phyloP scores from a whole-genome alignment of 2,797 vertebrate genomes.

The Crenichthys baileyi region DNA sequence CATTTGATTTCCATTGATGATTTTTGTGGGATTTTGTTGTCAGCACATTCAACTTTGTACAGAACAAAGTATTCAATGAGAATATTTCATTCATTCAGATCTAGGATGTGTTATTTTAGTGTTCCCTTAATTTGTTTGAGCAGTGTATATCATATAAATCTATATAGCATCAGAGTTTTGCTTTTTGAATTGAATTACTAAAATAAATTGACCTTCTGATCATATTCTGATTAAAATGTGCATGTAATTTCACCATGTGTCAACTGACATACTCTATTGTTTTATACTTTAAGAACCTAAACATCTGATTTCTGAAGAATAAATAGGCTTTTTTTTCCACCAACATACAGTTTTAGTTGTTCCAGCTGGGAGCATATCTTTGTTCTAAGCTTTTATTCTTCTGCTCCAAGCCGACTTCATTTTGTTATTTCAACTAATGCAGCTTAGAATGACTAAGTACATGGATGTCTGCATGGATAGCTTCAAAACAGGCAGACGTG shows the following conservation, averaged over 20 bases:
- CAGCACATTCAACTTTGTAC: no score
- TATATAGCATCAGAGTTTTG: neutral
- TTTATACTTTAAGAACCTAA: neutral
- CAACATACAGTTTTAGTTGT: neutral
- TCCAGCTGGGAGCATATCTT: slow-evolving; percentile 10
- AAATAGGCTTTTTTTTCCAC: neutral
- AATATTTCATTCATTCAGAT: no score
- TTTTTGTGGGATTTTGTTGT: no score
- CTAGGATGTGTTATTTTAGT: no score
- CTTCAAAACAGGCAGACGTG: slow-evolving; percentile 9
- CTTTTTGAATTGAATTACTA: neutral
- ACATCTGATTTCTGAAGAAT: neutral
- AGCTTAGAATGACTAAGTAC: neutral
- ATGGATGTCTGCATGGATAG: slow-evolving; percentile 13
- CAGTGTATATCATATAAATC: neutral
- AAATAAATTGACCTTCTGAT: neutral
- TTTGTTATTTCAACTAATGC: slow-evolving; percentile 10
- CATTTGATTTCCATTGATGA: no score
- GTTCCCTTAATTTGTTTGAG: no score
- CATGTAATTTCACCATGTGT: neutral
- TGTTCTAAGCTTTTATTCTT: neutral
- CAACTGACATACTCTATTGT: neutral
- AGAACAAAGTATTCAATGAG: no score
- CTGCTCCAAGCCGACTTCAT: slow-evolving; percentile 7
- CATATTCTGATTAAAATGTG: neutral